Conservation (phyloP, 2,113 vertebrate species). For the Amphiprion percula region DNA sequence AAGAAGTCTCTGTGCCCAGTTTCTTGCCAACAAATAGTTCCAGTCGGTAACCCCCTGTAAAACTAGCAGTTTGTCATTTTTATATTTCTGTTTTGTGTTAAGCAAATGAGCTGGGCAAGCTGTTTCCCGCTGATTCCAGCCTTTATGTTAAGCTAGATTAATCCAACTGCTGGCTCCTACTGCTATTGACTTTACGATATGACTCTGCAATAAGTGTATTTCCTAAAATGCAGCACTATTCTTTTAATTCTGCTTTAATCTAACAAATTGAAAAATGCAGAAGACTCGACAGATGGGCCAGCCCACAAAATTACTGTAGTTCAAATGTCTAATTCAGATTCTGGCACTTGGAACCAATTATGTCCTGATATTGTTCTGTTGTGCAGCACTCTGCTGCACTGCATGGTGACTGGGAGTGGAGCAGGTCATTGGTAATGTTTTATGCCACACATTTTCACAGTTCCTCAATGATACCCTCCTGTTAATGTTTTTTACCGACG, state of each 20-base stretch:
- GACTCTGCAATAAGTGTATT: neutral
- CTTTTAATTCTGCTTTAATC: neutral
- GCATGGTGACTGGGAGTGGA: neutral
- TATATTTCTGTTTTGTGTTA: constrained; percentile 1
- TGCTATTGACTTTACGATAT: neutral
- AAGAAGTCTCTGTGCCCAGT: neutral
- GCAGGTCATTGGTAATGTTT: constrained; percentile 10
- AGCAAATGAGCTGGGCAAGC: neutral
- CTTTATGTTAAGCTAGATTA: constrained; percentile 1
- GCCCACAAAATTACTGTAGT: neutral
- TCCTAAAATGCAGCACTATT: neutral
- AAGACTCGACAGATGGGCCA: neutral
- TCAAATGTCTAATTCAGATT: constrained; percentile 17
- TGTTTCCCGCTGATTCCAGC: constrained; percentile 5
- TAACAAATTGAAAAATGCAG: neutral
- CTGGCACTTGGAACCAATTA: neutral
- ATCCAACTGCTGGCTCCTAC: neutral
- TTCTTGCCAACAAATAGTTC: neutral
- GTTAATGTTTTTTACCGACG: constrained; percentile 10
- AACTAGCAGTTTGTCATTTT: neutral
- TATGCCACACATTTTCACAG: neutral
- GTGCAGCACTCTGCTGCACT: neutral
- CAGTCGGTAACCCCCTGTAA: neutral
- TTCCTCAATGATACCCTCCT: constrained; percentile 20
- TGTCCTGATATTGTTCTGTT: neutral